phyloP scores from a whole-genome alignment of 2,113 vertebrate genomes.

The Pachycephala philippinensis region DNA sequence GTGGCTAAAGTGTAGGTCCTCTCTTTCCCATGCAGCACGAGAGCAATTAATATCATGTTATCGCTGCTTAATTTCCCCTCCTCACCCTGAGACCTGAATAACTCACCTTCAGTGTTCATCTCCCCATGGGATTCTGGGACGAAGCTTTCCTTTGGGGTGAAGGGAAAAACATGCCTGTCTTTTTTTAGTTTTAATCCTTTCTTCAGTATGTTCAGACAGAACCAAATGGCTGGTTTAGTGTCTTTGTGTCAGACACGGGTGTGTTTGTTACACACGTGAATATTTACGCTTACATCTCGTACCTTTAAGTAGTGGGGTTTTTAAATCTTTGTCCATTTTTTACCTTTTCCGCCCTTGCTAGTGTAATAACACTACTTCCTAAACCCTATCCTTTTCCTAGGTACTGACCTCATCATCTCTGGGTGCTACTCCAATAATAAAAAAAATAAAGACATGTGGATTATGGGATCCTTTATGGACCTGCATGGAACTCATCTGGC shows the following conservation, averaged over 20 bases:
- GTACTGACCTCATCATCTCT: slow-evolving; percentile 5
- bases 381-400: background rate
- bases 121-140: background rate
- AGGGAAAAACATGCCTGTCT: background rate
- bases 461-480: slow-evolving; percentile 8
- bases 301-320: background rate
- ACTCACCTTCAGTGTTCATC: background rate
- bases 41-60: background rate
- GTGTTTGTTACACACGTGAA: background rate
- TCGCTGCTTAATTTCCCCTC: background rate
- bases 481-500: background rate
- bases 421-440: slow-evolving; percentile 4
- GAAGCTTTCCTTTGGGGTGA: background rate
- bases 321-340: background rate
- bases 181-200: background rate
- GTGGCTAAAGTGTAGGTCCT: background rate
- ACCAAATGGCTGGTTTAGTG: background rate
- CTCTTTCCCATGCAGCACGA: background rate
- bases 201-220: background rate
- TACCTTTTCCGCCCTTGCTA: background rate
- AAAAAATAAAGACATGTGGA: background rate
- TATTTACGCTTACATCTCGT: background rate
- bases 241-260: background rate
- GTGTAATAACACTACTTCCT: background rate
- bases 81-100: background rate